phyloP scores from a whole-genome alignment of 2,113 vertebrate species.

The Bujurquina vittata region DNA sequence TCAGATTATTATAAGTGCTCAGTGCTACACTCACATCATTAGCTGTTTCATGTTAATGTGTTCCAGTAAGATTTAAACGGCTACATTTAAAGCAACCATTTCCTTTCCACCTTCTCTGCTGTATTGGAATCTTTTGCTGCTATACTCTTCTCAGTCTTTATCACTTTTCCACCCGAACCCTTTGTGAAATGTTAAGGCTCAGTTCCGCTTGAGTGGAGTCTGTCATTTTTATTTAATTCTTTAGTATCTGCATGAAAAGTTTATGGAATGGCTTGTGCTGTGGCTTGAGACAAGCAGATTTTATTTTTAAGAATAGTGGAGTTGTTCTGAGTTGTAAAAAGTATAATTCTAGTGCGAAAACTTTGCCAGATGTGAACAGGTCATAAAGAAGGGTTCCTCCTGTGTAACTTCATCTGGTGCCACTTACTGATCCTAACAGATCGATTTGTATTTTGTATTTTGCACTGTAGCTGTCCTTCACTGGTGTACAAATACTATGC shows the following conservation, averaged over 20 bases:
- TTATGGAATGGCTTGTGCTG: not conserved
- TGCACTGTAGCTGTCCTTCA: not conserved
- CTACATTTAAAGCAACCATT: not conserved
- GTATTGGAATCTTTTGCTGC: not conserved
- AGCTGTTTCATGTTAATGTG: conserved; percentile 1
- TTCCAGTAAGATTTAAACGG: not conserved
- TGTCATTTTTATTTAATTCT: not conserved
- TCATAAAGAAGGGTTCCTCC: not conserved
- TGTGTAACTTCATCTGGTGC: not conserved
- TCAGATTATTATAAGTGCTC: not conserved
- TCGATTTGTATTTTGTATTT: conserved; percentile 7
- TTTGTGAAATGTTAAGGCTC: not conserved
- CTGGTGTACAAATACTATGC: not conserved
- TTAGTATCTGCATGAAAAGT: not conserved
- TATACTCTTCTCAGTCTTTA: not conserved
- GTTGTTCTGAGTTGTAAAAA: not conserved
- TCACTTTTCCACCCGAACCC: not conserved
- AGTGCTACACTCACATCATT: not conserved
- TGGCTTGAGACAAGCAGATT: not conserved
- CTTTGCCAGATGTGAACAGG: not conserved
- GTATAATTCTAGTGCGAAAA: not conserved
- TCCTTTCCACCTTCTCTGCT: not conserved
- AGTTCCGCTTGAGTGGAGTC: not conserved
- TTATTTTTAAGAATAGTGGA: not conserved
- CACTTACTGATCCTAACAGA: not conserved